Conservation (phyloP, 2,888 invertebrate genomes). For the Ctena decussata region DNA sequence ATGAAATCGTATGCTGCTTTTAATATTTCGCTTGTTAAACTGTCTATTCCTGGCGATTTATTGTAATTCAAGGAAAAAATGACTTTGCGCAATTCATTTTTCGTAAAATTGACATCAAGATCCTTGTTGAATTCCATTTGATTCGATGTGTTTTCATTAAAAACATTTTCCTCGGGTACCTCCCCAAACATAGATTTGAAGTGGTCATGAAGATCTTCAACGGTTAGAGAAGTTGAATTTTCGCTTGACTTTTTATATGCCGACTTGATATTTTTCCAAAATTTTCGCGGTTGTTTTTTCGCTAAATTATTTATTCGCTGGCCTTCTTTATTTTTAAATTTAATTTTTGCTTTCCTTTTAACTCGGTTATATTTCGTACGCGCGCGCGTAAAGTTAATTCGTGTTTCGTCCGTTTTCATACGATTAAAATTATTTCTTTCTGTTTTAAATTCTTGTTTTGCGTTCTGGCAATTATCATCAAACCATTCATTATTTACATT, state of each 20-base stretch:
- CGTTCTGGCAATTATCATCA: background rate
- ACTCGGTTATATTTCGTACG: conserved; percentile 4
- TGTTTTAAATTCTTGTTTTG: background rate
- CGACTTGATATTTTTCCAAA: conserved; percentile 15
- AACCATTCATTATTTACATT: background rate
- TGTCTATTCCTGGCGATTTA: background rate
- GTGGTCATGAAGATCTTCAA: background rate
- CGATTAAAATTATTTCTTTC: background rate
- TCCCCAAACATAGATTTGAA: conserved; percentile 7
- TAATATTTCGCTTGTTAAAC: background rate
- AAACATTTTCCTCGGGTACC: background rate
- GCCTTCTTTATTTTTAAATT: background rate
- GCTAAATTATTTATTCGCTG: background rate
- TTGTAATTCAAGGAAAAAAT: background rate
- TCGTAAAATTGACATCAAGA: background rate
- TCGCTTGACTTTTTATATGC: background rate
- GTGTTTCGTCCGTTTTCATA: background rate
- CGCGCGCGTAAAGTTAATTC: background rate
- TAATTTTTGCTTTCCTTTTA: background rate
- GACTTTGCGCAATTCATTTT: background rate
- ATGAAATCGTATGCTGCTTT: background rate
- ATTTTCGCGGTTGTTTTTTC: conserved; percentile 13
- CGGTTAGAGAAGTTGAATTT: background rate
- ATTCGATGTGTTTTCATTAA: background rate
- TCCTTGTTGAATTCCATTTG: background rate